A percentile compares a stretch with the other conserved stretches of the same genome.
These are phyloP conservation scores for Agrypnia vestita DNA, from an alignment of 1,140 invertebrate species.

Conservation along the genomic window DNA sequence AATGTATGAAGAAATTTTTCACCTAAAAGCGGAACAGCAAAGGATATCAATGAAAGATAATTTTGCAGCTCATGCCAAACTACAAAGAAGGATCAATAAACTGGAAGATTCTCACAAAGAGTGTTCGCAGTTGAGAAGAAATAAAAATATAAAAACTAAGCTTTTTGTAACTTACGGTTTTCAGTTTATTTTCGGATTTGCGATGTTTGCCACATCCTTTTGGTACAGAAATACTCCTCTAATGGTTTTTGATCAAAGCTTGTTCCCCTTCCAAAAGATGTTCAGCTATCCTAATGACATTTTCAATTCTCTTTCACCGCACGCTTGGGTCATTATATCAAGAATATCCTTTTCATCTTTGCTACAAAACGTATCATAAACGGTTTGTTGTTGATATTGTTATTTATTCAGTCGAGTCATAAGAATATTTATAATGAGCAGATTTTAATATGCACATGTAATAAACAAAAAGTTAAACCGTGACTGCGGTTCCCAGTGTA, in stretches of 20 bases:
- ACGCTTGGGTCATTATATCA: constrained; percentile 69
- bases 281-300: constrained; percentile 68
- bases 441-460: no score
- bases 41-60: constrained; percentile 70
- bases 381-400: no score
- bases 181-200: constrained; percentile 64
- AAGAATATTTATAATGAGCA: no score
- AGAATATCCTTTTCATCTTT: constrained; percentile 65
- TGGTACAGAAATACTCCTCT: constrained; percentile 68
- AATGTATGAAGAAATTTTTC: constrained; percentile 65
- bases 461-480: no score
- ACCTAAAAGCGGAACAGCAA: constrained; percentile 66
- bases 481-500: no score
- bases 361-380: background rate
- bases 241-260: constrained; percentile 65
- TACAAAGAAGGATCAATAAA: constrained; percentile 69
- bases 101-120: constrained; percentile 67
- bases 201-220: constrained; percentile 66
- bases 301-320: constrained; percentile 68
- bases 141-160: constrained; percentile 66
- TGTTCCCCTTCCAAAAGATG: constrained; percentile 66
- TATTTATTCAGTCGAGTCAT: no score
- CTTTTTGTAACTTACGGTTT: constrained; percentile 65
- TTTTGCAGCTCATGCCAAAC: constrained; percentile 70
- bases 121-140: constrained; percentile 64